phyloP scores from a whole-genome alignment of 2,797 vertebrate genomes.

The Leptoclinus maculatus region DNA sequence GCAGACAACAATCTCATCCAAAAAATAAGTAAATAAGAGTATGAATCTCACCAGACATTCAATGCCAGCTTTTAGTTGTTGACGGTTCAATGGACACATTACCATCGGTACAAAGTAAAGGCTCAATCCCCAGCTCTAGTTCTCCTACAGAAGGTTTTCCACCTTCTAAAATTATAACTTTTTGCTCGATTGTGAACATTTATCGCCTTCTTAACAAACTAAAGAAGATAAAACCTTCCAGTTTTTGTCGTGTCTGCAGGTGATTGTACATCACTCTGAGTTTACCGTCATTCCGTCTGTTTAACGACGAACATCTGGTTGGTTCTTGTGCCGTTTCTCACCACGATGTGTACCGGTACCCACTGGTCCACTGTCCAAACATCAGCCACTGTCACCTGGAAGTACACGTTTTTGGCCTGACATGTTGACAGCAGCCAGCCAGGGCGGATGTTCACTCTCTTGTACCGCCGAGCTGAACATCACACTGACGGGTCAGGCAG shows the following conservation, averaged over 20 bases:
- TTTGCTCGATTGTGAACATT: neutral
- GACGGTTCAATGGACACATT: neutral
- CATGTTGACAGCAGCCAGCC: conserved; percentile 67
- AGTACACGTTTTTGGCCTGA: conserved; percentile 62
- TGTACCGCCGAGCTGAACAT: conserved; percentile 46
- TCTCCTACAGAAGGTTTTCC: neutral
- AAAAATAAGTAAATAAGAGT: neutral
- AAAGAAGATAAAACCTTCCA: neutral
- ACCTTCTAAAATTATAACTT: neutral
- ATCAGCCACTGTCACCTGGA: conserved; percentile 61
- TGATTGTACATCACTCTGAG: conserved; percentile 11
- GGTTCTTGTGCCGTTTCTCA: conserved; percentile 5
- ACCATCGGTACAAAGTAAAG: neutral
- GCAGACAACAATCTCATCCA: neutral
- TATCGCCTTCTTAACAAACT: neutral
- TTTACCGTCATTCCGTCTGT: neutral
- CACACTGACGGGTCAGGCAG: conserved; percentile 52
- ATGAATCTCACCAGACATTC: neutral
- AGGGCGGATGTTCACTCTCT: conserved; percentile 49
- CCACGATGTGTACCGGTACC: neutral
- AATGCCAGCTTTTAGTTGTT: neutral
- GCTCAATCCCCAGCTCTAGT: neutral
- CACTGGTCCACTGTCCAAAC: conserved; percentile 1
- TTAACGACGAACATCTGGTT: conserved; percentile 33
- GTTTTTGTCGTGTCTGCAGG: conserved; percentile 4